phyloP scores from a whole-genome alignment of 2,888 invertebrate species.

The Lomographa bimaculata region DNA sequence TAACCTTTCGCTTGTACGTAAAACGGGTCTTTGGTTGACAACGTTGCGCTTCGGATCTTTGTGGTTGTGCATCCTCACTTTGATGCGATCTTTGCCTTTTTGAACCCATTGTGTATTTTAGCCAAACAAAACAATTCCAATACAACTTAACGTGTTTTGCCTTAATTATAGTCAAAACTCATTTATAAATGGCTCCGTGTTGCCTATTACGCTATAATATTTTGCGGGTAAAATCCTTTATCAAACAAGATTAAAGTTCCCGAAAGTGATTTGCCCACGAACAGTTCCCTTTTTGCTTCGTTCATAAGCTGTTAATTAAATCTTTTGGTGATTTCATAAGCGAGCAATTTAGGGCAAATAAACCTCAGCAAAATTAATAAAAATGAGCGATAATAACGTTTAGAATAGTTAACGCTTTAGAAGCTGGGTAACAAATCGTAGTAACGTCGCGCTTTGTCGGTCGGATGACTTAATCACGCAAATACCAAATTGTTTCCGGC shows the following conservation, averaged over 20 bases:
- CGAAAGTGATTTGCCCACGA: slow-evolving; percentile 1
- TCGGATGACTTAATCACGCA: slow-evolving; percentile 14
- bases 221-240: no score
- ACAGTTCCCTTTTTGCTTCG: slow-evolving; percentile 3
- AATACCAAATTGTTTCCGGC: slow-evolving; percentile 8
- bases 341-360: slow-evolving; percentile 12
- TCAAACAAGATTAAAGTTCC: neutral
- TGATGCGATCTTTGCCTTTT: slow-evolving; percentile 1
- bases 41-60: slow-evolving; percentile 12
- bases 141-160: no score
- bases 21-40: slow-evolving; percentile 9
- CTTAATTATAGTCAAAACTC: no score
- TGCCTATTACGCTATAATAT: no score
- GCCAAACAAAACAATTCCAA: neutral
- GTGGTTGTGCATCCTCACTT: slow-evolving; percentile 7
- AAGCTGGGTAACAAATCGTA: neutral
- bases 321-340: slow-evolving; percentile 5
- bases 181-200: no score
- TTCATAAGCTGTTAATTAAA: slow-evolving; percentile 11
- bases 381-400: slow-evolving; percentile 10
- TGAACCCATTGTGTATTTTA: neutral
- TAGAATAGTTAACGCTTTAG: slow-evolving; percentile 4
- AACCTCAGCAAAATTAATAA: slow-evolving; percentile 4
- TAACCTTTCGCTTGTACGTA: slow-evolving; percentile 14
- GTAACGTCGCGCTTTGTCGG: neutral